Conservation (phyloP, 2,113 vertebrate species). For the Dinomys branickii region DNA sequence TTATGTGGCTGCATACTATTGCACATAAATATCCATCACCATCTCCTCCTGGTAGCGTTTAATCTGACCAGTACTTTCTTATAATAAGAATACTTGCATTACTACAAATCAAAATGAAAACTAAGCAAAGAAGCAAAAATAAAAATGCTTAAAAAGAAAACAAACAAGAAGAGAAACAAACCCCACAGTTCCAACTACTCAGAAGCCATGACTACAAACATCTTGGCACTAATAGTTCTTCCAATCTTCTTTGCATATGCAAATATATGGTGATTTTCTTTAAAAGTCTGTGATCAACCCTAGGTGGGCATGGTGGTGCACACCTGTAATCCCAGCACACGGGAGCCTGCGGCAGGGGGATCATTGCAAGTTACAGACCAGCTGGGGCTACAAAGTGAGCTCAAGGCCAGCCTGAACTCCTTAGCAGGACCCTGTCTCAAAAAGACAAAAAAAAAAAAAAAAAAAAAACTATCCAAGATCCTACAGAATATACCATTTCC, state of each 20-base stretch:
- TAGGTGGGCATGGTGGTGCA: too few species aligned
- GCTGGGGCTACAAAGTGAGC: too few species aligned
- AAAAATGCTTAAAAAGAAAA: background rate
- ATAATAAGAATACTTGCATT: background rate
- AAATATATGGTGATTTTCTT: background rate
- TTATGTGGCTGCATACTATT: background rate
- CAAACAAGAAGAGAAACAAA: background rate
- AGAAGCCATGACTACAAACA: background rate
- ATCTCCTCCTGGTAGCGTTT: background rate
- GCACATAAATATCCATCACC: background rate
- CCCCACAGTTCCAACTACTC: background rate
- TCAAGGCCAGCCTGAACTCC: too few species aligned
- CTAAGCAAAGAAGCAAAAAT: slow-evolving; percentile 4
- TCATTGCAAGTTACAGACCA: too few species aligned
- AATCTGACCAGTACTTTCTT: background rate
- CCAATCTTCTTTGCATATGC: background rate
- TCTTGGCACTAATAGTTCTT: background rate
- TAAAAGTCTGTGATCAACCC: background rate
- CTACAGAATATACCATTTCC: background rate
- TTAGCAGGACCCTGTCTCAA: too few species aligned
- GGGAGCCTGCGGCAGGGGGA: too few species aligned
- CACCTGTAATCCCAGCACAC: too few species aligned
- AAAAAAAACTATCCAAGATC: background rate
- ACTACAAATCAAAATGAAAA: slow-evolving; percentile 12
- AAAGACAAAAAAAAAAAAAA: too few species aligned